Evolutionary conservation across 2,797 vertebrate genomes (phyloP).

Genomic region (Typhlichthys eigenmanni): DNA sequence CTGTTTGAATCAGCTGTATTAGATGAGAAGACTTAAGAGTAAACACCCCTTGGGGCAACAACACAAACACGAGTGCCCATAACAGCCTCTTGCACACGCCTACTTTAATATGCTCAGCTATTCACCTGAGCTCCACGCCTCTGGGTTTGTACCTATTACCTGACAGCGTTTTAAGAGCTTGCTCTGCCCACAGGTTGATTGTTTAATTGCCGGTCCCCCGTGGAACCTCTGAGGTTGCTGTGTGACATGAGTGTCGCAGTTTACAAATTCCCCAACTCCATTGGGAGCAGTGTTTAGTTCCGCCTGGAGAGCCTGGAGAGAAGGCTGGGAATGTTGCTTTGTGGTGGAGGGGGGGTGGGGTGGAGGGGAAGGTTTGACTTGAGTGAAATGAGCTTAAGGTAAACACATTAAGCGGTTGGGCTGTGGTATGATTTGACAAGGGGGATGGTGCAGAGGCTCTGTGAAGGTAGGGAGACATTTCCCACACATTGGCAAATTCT

Average conservation of each 20-base stretch:
- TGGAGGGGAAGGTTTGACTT: conserved; percentile 18
- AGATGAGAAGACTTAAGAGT: conserved; percentile 28
- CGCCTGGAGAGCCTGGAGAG: conserved; percentile 30
- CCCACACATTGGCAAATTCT: conserved; percentile 60
- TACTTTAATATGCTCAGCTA: conserved; percentile 8
- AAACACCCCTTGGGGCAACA: conserved; percentile 37
- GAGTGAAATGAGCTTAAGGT: conserved; percentile 62
- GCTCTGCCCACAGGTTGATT: conserved; percentile 16
- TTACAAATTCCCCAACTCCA: conserved; percentile 48
- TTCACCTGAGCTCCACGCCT: conserved; percentile 15
- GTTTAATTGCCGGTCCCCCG: conserved; percentile 30
- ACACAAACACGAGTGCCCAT: conserved; percentile 24
- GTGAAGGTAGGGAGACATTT: conserved; percentile 58
- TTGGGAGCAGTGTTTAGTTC: conserved; percentile 61
- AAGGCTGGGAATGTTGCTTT: conserved; percentile 53
- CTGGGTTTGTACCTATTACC: background rate
- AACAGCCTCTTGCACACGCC: conserved; percentile 12
- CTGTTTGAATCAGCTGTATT: conserved; percentile 30
- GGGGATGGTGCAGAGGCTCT: conserved; percentile 41
- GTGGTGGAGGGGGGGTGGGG: conserved; percentile 46
- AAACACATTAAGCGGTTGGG: conserved; percentile 62
- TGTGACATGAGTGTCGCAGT: conserved; percentile 48
- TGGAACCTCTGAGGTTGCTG: conserved; percentile 35
- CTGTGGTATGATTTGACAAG: conserved; percentile 45
- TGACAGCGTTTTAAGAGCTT: conserved; percentile 1